These are phyloP conservation scores for Sturnira hondurensis DNA, from an alignment of 2,113 vertebrate species.

Conservation along the genomic window DNA sequence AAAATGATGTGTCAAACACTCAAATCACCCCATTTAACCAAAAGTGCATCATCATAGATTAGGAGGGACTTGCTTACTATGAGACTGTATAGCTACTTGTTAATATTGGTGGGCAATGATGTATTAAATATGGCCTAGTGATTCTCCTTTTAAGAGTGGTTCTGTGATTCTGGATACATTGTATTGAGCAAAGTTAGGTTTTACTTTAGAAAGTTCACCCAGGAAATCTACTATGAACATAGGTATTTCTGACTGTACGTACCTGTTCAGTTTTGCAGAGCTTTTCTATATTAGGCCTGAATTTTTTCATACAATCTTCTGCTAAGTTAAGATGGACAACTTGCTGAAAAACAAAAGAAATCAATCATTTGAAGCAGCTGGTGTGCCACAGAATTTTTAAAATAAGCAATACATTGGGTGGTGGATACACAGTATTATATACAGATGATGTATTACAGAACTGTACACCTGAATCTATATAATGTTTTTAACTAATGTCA, in stretches of 20 bases:
- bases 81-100: not conserved
- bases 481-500: not conserved
- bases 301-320: constrained; percentile 95
- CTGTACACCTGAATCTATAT: no score
- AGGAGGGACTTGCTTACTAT: not conserved
- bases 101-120: not conserved
- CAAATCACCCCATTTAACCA: not conserved
- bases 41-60: not conserved
- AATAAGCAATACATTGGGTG: not conserved
- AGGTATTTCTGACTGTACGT: constrained; percentile 47
- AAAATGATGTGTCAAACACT: not conserved
- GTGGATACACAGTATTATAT: not conserved
- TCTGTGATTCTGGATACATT: not conserved
- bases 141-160: not conserved
- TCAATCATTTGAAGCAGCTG: not conserved
- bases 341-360: constrained; percentile 85
- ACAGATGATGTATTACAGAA: no score
- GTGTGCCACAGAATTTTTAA: not conserved
- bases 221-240: not conserved
- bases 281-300: constrained; percentile 89
- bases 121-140: not conserved
- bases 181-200: not conserved
- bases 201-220: not conserved
- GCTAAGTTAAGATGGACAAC: constrained; percentile 92
- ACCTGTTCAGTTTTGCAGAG: constrained; percentile 99